Evolutionary conservation across 2,113 vertebrate species (phyloP).

Genomic region (Paramormyrops kingsleyae): DNA sequence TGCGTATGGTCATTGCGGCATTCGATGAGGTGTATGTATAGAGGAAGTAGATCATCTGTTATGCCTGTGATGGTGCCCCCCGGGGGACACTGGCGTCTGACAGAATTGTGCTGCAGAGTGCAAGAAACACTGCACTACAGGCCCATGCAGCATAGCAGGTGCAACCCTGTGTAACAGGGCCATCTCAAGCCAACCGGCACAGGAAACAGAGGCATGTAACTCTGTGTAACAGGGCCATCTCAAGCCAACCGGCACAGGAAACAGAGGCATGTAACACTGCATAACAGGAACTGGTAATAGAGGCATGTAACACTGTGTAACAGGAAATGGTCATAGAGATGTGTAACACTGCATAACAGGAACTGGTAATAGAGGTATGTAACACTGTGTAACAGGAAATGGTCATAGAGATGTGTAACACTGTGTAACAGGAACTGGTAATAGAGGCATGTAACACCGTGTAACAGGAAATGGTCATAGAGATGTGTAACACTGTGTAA

Average conservation of each 20-base stretch:
- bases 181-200: neutral
- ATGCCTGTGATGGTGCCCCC: neutral
- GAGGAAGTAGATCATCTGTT: constrained; percentile 4
- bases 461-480: neutral
- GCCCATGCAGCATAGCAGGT: neutral
- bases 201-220: neutral
- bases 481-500: neutral
- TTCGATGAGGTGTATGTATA: neutral
- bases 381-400: neutral
- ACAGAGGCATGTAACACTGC: neutral
- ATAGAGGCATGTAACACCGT: neutral
- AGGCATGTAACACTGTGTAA: neutral
- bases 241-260: neutral
- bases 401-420: neutral
- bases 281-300: too few relatives aligned
- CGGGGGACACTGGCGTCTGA: neutral
- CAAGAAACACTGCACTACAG: neutral
- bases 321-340: neutral
- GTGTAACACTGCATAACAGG: too few relatives aligned
- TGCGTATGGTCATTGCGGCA: neutral
- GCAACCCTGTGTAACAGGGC: neutral
- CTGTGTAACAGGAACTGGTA: neutral
- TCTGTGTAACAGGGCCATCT: neutral
- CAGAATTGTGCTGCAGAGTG: constrained; percentile 27
- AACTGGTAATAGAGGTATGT: neutral